phyloP scores from a whole-genome alignment of 2,113 vertebrate species.

The Corythoichthys haematopterus region DNA sequence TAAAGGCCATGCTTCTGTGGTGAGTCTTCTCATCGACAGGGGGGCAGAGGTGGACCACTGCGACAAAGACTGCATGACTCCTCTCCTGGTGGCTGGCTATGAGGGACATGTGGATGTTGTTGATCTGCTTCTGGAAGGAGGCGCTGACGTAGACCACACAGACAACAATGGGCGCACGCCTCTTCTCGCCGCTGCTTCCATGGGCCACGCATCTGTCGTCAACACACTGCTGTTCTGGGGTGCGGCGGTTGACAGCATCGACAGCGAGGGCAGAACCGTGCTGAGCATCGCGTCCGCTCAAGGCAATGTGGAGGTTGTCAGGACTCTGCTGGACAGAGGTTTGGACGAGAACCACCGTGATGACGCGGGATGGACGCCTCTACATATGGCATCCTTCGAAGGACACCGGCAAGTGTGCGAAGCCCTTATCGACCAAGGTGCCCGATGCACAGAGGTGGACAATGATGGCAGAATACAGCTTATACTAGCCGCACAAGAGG shows the following conservation, averaged over 20 bases:
- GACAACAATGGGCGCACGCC: constrained; percentile 95
- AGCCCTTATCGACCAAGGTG: constrained; percentile 96
- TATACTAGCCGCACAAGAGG: constrained; percentile 90
- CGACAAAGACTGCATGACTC: constrained; percentile 97
- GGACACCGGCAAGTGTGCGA: constrained; percentile 92
- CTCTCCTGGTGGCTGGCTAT: constrained; percentile 91
- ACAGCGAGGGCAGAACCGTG: constrained; percentile 93
- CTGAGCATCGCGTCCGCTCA: constrained; percentile 96
- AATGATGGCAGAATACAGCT: constrained; percentile 92
- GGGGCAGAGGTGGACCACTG: constrained; percentile 95
- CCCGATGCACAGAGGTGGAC: constrained; percentile 90
- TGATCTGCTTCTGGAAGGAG: constrained; percentile 91
- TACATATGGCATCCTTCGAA: constrained; percentile 97
- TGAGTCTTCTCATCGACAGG: constrained; percentile 90
- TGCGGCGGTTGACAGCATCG: constrained; percentile 93
- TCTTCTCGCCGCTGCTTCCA: constrained; percentile 93
- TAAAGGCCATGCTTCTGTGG: constrained; percentile 91
- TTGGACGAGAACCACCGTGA: constrained; percentile 96
- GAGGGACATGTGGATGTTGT: constrained; percentile 97
- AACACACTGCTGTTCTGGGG: constrained; percentile 96
- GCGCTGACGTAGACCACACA: constrained; percentile 93
- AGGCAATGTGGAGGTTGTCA: constrained; percentile 94
- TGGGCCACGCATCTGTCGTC: constrained; percentile 94
- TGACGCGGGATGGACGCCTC: constrained; percentile 94
- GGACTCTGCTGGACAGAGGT: constrained; percentile 96